Base-by-base conservation (phyloP, 2,797 vertebrate species). In the Natrix natrix region DNA sequence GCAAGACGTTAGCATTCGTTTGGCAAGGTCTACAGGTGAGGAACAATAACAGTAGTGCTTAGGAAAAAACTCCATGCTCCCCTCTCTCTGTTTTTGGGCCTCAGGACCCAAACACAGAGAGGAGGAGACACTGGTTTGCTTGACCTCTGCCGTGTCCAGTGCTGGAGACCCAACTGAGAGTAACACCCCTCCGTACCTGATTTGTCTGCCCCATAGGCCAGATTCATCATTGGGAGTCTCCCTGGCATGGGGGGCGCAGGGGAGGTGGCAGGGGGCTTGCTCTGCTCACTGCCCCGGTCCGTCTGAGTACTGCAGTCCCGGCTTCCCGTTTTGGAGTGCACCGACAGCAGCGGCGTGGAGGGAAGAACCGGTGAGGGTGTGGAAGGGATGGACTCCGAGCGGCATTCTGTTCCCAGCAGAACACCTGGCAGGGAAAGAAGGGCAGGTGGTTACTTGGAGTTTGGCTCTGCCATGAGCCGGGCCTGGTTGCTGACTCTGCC, bases 261-360 rank as follows among this genome's bases (percentile, higher is more conserved):
- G 17, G 97, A 90, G 93, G 97, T 61, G 4, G 96, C 87, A 0
- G 69, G 8, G 56, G 95, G 94, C 96, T 99, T 99, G 97, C 96
- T 98, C 37, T 96, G 96, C 55, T 99, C 99, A 0, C 97, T 98
- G 74, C 98, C 98, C 94, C 98, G 97, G 86, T 99, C 99, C 0
- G 99, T 99, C 97, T 99, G 99, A 0, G 99, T 99, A 97, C 98
- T 99, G 97, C 99, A 99, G 97, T 99, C 99, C 86, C 98, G 98
- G 97, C 99, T 99, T 96, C 99, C 99, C 0, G 99, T 99, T 97
- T 99, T 99, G 0, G 98, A 99, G 97, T 99, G 99, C 28, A 98
- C 98, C 0, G 98, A 97, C 0, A 98, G 98, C 97, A 99, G 96
- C 0, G 98, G 98, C 3, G 98, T 99, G 26, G 98, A 99, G 48